Base-by-base conservation (phyloP, 35 echinoderm and acorn worm genomes). In the Heliocidaris tuberculata region DNA sequence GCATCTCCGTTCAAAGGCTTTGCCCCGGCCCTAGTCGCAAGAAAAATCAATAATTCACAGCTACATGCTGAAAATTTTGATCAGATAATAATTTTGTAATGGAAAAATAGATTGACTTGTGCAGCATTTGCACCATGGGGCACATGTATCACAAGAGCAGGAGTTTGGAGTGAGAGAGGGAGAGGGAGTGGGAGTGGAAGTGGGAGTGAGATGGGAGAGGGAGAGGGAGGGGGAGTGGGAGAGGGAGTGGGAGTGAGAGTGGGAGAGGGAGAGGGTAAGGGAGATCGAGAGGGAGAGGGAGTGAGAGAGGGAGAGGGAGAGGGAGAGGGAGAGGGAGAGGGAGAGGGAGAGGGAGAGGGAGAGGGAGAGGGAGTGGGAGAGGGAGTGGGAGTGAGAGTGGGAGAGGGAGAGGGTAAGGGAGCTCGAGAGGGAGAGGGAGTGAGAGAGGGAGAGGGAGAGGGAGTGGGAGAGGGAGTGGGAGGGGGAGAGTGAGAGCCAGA, bases 61-160 rank as follows among this genome's bases (percentile, higher is more conserved):
- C 65, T 78, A 78, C 65, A 78, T 78, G 65, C 65, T n/a, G 19
- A n/a, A 78, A 78, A 78, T 78, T 78, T 78, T 78, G 65, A 78
- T 78, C 65, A 78, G 65, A 78, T 78, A 78, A 78, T 78, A 78
- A 78, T 78, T 78, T n/a, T 78, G 24, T 78, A n/a, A 78, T 78
- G 65, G 65, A 78, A 78, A 78, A 78, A 78, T 78, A 78, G 65
- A 78, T 78, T 78, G 65, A 78, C 65, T 78, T 27, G 21, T 78
- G 65, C 27, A n/a, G 19, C 6, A 78, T 19, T n/a, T 78, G n/a
- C 65, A 19, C 65, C 65, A 78, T 7, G 65, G 65, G 65, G 65
- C 65, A 78, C 65, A 78, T 78, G 65, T 78, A 27, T 78, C 21
- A 78, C 65, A 78, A 7, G 65, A 19, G 65, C 65, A 5, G 8